These are phyloP conservation scores for Quadroppia sp. DNA, from an alignment of 2,888 invertebrate species.

Conservation along the genomic window DNA sequence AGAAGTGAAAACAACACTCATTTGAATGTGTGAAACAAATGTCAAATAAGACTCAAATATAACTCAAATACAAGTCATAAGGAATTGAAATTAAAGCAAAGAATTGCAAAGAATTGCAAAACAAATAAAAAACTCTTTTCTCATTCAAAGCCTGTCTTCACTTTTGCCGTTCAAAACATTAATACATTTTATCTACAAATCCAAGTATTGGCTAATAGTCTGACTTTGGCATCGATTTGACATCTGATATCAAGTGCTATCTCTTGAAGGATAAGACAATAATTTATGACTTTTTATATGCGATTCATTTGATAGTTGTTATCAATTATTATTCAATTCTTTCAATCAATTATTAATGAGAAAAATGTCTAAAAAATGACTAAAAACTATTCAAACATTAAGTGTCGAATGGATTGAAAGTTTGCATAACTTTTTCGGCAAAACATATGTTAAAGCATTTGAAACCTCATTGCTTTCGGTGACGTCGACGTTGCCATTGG, in stretches of 20 bases:
- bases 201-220: no score
- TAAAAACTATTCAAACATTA: constrained; percentile 22
- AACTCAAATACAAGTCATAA: no score
- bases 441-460: no score
- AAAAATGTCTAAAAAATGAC: no score
- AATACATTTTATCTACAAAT: neutral
- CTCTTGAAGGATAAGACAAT: neutral
- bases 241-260: neutral
- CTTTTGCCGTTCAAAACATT: neutral
- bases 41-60: no score
- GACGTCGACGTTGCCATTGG: constrained; percentile 93
- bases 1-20: no score
- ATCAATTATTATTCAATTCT: neutral
- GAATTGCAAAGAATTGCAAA: no score
- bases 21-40: no score
- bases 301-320: neutral
- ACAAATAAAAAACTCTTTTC: neutral
- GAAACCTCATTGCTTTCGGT: constrained; percentile 93
- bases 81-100: constrained; percentile 44
- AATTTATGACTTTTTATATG: neutral
- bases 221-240: no score
- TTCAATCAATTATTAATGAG: neutral
- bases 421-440: no score
- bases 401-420: no score
- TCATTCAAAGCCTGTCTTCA: neutral